Conservation (phyloP, 2,113 vertebrate species). For the Alligator sinensis region DNA sequence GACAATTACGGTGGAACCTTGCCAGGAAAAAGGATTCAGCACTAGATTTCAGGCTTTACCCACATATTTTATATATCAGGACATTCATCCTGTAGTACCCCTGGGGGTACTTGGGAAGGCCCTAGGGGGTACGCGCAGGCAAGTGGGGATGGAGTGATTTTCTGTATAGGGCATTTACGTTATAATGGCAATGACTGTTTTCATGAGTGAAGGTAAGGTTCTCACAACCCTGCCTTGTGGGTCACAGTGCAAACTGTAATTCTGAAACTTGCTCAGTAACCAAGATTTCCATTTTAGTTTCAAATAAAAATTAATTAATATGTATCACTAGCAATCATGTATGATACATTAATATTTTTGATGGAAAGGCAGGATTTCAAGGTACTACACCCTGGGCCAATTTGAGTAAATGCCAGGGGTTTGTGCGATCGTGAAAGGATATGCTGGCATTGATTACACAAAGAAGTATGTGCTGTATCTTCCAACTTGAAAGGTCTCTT, state of each 20-base stretch:
- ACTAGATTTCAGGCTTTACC: background rate
- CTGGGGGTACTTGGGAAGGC: too few relatives aligned
- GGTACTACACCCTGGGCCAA: background rate
- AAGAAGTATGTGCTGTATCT: background rate
- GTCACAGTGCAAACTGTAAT: background rate
- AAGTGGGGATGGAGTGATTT: too few relatives aligned
- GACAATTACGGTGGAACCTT: background rate
- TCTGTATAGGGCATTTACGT: too few relatives aligned
- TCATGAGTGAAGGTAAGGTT: background rate
- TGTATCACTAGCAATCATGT: background rate
- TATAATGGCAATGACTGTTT: background rate
- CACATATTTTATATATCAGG: background rate
- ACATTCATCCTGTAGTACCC: background rate
- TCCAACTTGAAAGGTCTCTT: background rate
- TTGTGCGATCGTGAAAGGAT: background rate
- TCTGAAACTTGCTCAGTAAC: background rate
- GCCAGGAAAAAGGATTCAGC: background rate
- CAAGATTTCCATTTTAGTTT: background rate
- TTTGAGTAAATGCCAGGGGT: background rate
- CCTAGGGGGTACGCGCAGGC: too few relatives aligned
- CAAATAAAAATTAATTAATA: background rate
- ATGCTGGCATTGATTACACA: background rate
- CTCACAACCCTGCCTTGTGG: background rate
- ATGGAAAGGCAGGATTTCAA: background rate
- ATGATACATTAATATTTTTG: background rate